These are phyloP conservation scores for Siderastrea radians DNA, from an alignment of 92 coral and sea anemone species.

Conservation along the genomic window DNA sequence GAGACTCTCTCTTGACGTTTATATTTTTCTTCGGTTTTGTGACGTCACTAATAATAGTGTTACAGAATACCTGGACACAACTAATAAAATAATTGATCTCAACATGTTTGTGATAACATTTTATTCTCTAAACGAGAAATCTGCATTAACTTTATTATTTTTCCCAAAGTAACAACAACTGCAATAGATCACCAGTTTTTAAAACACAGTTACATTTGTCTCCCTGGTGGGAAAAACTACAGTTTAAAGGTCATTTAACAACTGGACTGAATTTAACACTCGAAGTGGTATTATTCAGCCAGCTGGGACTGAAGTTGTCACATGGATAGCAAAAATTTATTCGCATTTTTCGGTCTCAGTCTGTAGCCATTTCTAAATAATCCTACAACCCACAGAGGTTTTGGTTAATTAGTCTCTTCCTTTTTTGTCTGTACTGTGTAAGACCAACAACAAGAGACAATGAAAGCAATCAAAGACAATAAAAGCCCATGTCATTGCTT, in stretches of 20 bases:
- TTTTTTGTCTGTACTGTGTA: too few species aligned
- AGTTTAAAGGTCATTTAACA: neutral
- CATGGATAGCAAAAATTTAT: too few species aligned
- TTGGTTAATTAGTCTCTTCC: too few species aligned
- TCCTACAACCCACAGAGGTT: slow-evolving; percentile 1
- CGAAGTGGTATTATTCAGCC: neutral
- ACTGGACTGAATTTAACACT: neutral
- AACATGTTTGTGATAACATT: neutral
- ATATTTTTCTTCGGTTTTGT: too few species aligned
- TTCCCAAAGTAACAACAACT: slow-evolving; percentile 5
- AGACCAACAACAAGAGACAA: too few species aligned
- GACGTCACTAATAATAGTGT: too few species aligned
- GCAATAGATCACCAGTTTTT: neutral
- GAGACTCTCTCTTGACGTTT: too few species aligned
- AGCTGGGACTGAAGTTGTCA: too few species aligned
- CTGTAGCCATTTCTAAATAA: neutral
- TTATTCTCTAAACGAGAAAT: neutral
- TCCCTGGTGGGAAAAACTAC: neutral
- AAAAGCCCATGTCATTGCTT: too few species aligned
- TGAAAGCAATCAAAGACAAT: too few species aligned
- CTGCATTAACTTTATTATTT: slow-evolving; percentile 2
- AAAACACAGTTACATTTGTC: neutral
- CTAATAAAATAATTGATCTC: neutral
- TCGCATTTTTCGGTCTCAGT: too few species aligned
- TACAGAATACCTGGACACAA: too few species aligned